Base-by-base conservation (phyloP, 1,140 invertebrate species). In the Drosophila repleta region DNA sequence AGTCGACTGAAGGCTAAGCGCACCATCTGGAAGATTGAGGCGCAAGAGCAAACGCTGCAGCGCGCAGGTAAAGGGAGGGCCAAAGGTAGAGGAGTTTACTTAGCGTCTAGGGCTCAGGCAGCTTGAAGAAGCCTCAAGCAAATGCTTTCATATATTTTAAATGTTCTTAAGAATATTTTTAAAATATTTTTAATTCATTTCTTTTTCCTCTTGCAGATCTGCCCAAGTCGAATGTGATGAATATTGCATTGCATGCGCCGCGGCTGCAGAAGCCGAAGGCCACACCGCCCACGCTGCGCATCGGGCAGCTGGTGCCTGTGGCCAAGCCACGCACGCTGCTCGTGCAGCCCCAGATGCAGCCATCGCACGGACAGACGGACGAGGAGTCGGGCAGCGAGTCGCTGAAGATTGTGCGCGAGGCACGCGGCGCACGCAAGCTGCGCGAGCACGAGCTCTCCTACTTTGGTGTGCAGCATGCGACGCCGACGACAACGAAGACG, bases 391-490 rank as follows among this genome's bases (percentile, higher is more conserved):
- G 64, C 48, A 78, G 66, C 53, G 77, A 90, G 17, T 73, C 87
- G n/a, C 43, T 91, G 5, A 91, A 90, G 57, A 91, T 91, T 52
- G 72, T 91, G 3, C 91, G 90, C 39, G 90, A 91, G 51, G 76
- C 91, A 10, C 87, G 88, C n/a, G 91, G 91, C 6, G 91, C 92
- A 5, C 85, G 92, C 53, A 92, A 92, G 70, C 39, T 92, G 11
- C 90, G 91, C 7, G 91, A 92, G 17, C 92, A 92, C 11, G 92
- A 92, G 69, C 83, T 92, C 18, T 92, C 91, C 43, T 92, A 92
- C 64, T 92, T 92, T 58, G 92, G 92, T 4, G 77, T 92, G 1
- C 91, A 92, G n/a, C 66, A 72, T 3, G 64, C 74, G 35, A 45
- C 57, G 10, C 41, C 60, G 4, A 48, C 60, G 2, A n/a, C n/a